Conservation (phyloP, 1,140 invertebrate species). For the Scaptomyza hsui region DNA sequence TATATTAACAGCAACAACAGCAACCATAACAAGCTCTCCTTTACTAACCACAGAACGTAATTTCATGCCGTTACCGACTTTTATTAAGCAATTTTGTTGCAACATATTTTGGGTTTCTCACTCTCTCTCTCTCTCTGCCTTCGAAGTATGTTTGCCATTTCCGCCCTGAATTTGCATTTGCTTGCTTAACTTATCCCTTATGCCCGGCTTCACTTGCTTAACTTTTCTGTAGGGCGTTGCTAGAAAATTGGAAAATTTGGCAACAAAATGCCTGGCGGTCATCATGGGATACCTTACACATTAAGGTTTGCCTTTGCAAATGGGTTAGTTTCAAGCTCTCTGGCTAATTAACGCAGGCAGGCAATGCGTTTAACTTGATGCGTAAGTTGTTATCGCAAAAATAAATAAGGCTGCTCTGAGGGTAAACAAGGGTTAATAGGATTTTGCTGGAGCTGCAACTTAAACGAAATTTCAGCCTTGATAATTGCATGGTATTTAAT, state of each 20-base stretch:
- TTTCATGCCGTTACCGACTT: conserved; percentile 57
- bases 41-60: conserved; percentile 62
- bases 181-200: neutral
- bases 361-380: conserved; percentile 18
- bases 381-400: conserved; percentile 23
- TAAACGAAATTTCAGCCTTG: too few species aligned
- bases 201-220: conserved; percentile 43
- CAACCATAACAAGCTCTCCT: conserved; percentile 12
- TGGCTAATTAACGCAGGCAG: conserved; percentile 48
- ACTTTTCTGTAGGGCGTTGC: conserved; percentile 46
- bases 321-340: conserved; percentile 28
- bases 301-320: neutral
- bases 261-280: conserved; percentile 48
- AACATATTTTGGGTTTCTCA: conserved; percentile 57
- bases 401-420: neutral
- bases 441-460: too few species aligned
- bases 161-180: conserved; percentile 19
- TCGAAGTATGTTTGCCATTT: conserved; percentile 50
- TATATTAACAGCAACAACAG: conserved; percentile 19
- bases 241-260: conserved; percentile 57
- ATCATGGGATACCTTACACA: conserved; percentile 1
- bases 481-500: too few species aligned
- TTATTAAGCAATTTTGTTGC: conserved; percentile 54
- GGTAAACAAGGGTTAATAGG: neutral
- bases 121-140: conserved; percentile 4